Evolutionary conservation across 2,888 invertebrate species (phyloP).

Genomic region (Boloria euphrosyne): DNA sequence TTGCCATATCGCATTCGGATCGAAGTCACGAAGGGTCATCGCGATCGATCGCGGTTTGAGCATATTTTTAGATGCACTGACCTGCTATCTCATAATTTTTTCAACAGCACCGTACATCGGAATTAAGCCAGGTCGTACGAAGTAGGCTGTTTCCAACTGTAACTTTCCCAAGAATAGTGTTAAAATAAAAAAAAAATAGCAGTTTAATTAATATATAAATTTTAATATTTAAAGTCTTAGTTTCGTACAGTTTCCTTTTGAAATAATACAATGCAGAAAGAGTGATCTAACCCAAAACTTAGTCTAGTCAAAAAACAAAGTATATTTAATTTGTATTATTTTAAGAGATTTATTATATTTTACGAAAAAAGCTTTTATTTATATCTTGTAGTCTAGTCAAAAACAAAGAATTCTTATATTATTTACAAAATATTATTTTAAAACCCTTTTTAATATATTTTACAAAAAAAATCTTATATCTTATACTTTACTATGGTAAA

Average conservation of each 20-base stretch:
- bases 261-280: too few relatives aligned
- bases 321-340: too few relatives aligned
- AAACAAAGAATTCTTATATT: slow-evolving; percentile 11
- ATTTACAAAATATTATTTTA: not conserved
- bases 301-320: too few relatives aligned
- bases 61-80: slow-evolving; percentile 78
- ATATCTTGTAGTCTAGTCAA: slow-evolving; percentile 31
- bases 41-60: slow-evolving; percentile 62
- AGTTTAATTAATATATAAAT: too few relatives aligned
- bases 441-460: too few relatives aligned
- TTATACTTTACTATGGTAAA: not conserved
- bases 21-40: slow-evolving; percentile 52
- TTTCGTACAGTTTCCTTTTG: too few relatives aligned
- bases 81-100: slow-evolving; percentile 65
- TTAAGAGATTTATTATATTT: not conserved
- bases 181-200: too few relatives aligned
- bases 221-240: too few relatives aligned
- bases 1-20: slow-evolving; percentile 46
- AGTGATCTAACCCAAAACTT: too few relatives aligned
- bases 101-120: slow-evolving; percentile 58
- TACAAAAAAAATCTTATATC: too few relatives aligned
- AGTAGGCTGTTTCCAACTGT: slow-evolving; percentile 41
- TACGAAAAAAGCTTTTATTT: slow-evolving; percentile 14
- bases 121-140: slow-evolving; percentile 50
- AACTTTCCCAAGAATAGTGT: too few relatives aligned